Evolutionary conservation across 2,888 invertebrate genomes (phyloP).

Genomic region (Drosophila mimica): DNA sequence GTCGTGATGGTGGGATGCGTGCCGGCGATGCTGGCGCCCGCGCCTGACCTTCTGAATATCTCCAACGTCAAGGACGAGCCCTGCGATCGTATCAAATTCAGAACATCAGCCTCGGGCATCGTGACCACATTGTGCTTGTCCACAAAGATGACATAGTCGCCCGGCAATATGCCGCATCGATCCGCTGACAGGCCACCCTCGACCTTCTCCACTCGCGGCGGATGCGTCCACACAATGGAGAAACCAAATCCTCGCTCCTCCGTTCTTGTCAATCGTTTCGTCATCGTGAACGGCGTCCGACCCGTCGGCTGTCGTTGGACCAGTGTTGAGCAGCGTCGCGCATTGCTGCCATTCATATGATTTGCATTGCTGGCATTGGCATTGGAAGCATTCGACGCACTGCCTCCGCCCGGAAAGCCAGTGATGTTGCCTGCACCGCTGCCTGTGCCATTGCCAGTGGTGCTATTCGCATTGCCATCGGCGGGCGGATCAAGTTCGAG

Average conservation of each 20-base stretch:
- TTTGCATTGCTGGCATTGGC: conserved; percentile 85
- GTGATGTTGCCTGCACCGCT: background rate
- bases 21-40: conserved; percentile 65
- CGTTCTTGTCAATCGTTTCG: conserved; percentile 87
- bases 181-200: conserved; percentile 93
- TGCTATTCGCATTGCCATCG: conserved; percentile 86
- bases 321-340: conserved; percentile 59
- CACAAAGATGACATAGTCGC: conserved; percentile 95
- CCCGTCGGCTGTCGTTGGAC: conserved; percentile 85
- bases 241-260: conserved; percentile 91
- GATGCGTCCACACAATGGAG: conserved; percentile 95
- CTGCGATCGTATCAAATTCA: conserved; percentile 88
- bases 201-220: conserved; percentile 93
- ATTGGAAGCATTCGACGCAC: conserved; percentile 30
- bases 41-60: conserved; percentile 87
- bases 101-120: conserved; percentile 90
- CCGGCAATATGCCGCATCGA: conserved; percentile 92
- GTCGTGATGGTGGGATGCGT: conserved; percentile 34
- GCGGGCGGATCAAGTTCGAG: conserved; percentile 90
- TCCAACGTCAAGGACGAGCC: conserved; percentile 90
- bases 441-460: conserved; percentile 30
- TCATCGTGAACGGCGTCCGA: conserved; percentile 93
- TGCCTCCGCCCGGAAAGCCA: conserved; percentile 3
- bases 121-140: conserved; percentile 95
- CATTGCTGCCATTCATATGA: conserved; percentile 81